phyloP scores from a whole-genome alignment of 64 coral and sea anemone genomes.

The Stichodactyla mertensii region DNA sequence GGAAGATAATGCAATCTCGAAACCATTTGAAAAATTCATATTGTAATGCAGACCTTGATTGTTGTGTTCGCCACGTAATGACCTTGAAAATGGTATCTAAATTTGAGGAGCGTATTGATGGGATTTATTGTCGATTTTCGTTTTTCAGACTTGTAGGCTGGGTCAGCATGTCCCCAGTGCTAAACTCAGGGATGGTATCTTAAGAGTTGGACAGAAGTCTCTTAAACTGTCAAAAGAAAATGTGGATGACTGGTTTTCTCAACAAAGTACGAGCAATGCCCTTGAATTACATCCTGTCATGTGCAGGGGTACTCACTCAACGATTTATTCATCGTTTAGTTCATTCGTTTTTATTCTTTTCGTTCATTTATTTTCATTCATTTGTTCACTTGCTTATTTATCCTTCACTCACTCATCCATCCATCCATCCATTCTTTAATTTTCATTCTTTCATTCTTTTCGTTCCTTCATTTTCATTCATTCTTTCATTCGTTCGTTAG shows the following conservation, averaged over 20 bases:
- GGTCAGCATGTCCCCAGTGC: conserved; percentile 81
- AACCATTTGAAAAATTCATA: no score
- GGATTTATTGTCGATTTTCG: background rate
- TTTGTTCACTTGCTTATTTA: no score
- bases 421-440: no score
- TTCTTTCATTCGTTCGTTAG: no score
- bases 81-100: no score
- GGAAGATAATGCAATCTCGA: no score
- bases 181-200: conserved; percentile 80
- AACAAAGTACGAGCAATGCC: conserved; percentile 60
- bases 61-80: no score
- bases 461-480: no score
- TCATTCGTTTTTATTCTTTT: background rate
- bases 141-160: conserved; percentile 83
- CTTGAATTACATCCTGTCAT: background rate
- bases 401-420: no score
- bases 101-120: background rate
- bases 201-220: conserved; percentile 77
- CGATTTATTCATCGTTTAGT: background rate
- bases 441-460: no score
- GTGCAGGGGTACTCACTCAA: background rate
- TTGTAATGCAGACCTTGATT: no score
- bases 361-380: no score
- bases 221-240: conserved; percentile 72
- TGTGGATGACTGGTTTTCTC: conserved; percentile 80